phyloP scores from a whole-genome alignment of 2,888 invertebrate genomes.

The Rhodophaea formosa region DNA sequence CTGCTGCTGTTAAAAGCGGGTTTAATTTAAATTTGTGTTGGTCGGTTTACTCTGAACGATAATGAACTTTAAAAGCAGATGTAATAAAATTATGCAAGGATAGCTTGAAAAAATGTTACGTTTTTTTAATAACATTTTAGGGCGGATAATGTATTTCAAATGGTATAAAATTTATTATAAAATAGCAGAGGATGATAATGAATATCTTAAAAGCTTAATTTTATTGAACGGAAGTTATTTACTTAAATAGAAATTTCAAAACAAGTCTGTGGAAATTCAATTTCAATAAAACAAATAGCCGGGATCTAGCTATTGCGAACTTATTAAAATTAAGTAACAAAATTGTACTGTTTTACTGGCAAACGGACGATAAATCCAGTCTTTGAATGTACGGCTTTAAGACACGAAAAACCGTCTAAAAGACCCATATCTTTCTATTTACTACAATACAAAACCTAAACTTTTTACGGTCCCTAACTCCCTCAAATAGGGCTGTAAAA shows the following conservation, averaged over 20 bases:
- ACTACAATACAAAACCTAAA: slow-evolving; percentile 21
- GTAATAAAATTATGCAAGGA: neutral
- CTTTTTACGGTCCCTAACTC: slow-evolving; percentile 25
- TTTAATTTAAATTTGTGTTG: neutral
- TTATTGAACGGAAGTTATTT: too few relatives aligned
- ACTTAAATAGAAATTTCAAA: too few relatives aligned
- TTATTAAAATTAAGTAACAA: too few relatives aligned
- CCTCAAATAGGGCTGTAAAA: slow-evolving; percentile 28
- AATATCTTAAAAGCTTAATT: too few relatives aligned
- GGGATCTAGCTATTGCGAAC: too few relatives aligned
- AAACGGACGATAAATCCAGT: neutral
- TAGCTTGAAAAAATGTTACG: too few relatives aligned
- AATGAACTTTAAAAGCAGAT: neutral
- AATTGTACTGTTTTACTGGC: neutral
- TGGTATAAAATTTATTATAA: too few relatives aligned
- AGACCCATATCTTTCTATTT: slow-evolving; percentile 29
- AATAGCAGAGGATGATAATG: too few relatives aligned
- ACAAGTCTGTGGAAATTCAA: too few relatives aligned
- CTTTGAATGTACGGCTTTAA: slow-evolving; percentile 16
- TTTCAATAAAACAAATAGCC: too few relatives aligned
- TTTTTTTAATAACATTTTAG: too few relatives aligned
- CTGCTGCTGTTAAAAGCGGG: neutral
- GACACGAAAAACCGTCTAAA: slow-evolving; percentile 28
- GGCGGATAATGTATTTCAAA: too few relatives aligned
- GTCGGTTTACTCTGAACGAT: neutral